Percentiles rank a stretch among this genome's conserved stretches.
These are phyloP conservation scores for Stigmatopora nigra DNA, from an alignment of 2,113 vertebrate genomes.

Conservation along the genomic window DNA sequence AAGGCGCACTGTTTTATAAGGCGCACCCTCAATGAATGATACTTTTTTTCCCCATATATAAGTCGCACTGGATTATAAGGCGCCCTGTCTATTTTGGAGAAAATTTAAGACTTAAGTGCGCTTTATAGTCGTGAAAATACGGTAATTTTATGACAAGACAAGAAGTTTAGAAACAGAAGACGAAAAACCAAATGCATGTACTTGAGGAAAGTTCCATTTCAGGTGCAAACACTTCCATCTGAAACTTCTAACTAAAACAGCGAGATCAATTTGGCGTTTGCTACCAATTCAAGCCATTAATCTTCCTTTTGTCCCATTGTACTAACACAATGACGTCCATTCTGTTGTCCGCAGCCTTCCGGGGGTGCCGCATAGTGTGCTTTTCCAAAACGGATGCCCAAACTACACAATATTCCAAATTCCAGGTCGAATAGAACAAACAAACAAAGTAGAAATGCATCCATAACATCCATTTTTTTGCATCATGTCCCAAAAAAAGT, in stretches of 20 bases:
- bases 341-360: constrained; percentile 17
- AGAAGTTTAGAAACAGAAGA: too few relatives aligned
- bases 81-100: too few relatives aligned
- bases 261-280: constrained; percentile 39
- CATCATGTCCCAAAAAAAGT: constrained; percentile 27
- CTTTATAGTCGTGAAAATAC: too few relatives aligned
- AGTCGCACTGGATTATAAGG: too few relatives aligned
- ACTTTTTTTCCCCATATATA: too few relatives aligned
- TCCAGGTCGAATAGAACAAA: constrained; percentile 22
- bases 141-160: too few relatives aligned
- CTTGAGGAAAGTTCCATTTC: constrained; percentile 22
- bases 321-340: constrained; percentile 38
- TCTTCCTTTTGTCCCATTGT: constrained; percentile 57
- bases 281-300: constrained; percentile 47
- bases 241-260: constrained; percentile 41
- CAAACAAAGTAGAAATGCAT: constrained; percentile 17
- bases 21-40: too few relatives aligned
- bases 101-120: too few relatives aligned
- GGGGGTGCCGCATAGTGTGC: constrained; percentile 33
- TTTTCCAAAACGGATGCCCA: constrained; percentile 25
- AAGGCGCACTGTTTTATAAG: too few relatives aligned
- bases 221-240: constrained; percentile 34
- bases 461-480: constrained; percentile 40
- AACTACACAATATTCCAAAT: constrained; percentile 12
- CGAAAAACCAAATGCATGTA: neutral